A percentile compares a stretch with the other conserved stretches of the same genome.
These are phyloP conservation scores for Tupiocoris notatus DNA, from an alignment of 2,888 invertebrate species.

Conservation along the genomic window DNA sequence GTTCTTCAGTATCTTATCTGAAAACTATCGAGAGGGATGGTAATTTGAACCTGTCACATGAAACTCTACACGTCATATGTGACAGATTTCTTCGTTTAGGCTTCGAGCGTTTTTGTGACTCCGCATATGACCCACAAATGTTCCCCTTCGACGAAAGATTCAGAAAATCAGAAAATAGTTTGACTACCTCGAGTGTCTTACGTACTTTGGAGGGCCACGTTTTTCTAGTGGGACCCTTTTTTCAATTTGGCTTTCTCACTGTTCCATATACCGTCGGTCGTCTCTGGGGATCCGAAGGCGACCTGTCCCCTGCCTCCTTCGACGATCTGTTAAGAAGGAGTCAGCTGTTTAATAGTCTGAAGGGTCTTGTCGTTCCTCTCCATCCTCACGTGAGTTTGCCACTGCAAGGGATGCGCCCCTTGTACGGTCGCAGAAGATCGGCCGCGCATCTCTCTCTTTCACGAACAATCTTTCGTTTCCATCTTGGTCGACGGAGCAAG, in stretches of 20 bases:
- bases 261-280: not conserved
- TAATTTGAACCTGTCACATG: not conserved
- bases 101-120: not conserved
- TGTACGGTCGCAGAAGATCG: not conserved
- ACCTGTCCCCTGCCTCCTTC: slow-evolving; percentile 29
- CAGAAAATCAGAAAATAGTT: slow-evolving; percentile 21
- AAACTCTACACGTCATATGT: not conserved
- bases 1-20: not conserved
- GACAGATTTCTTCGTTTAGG: not conserved
- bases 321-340: slow-evolving; percentile 38
- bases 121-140: not conserved
- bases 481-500: not conserved
- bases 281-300: not conserved
- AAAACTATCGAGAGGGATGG: not conserved
- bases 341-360: slow-evolving; percentile 40
- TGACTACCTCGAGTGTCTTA: slow-evolving; percentile 9
- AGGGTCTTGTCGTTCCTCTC: not conserved
- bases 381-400: too few species aligned
- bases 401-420: not conserved
- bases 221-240: slow-evolving; percentile 26
- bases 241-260: not conserved
- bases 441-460: not conserved
- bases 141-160: not conserved
- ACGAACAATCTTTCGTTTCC: not conserved
- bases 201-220: not conserved